These are phyloP conservation scores for Catostomus latipinnis DNA, from an alignment of 2,797 vertebrate genomes.

Conservation along the genomic window DNA sequence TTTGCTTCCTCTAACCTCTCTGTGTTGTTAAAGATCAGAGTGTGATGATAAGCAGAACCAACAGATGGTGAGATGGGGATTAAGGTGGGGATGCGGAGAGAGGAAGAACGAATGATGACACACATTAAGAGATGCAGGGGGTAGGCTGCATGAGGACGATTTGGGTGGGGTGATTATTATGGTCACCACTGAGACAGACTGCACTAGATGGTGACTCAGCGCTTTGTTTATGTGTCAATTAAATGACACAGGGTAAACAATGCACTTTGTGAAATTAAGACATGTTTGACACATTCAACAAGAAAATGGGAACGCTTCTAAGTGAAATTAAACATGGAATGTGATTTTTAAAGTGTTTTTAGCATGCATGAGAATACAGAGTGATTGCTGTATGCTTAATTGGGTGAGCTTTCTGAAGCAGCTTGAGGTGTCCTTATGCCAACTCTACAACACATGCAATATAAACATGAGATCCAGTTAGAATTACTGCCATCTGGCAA, in stretches of 20 bases:
- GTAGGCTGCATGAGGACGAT: conserved; percentile 1
- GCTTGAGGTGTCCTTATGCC: conserved; percentile 44
- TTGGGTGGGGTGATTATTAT: conserved; percentile 10
- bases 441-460: conserved; percentile 41
- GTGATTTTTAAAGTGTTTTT: neutral
- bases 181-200: conserved; percentile 29
- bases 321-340: conserved; percentile 9
- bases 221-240: conserved; percentile 9
- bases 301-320: neutral
- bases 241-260: conserved; percentile 11
- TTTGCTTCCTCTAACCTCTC: conserved; percentile 39
- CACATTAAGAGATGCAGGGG: conserved; percentile 26
- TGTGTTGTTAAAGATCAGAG: conserved; percentile 48
- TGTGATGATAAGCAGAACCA: conserved; percentile 59
- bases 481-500: conserved; percentile 62
- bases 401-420: conserved; percentile 46
- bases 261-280: neutral
- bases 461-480: conserved; percentile 55
- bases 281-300: neutral
- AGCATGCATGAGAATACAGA: conserved; percentile 7
- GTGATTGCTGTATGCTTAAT: conserved; percentile 25
- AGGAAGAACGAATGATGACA: conserved; percentile 26
- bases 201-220: conserved; percentile 52
- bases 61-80: conserved; percentile 62
- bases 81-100: conserved; percentile 23